Evolutionary conservation across 2,797 vertebrate species (phyloP).

Genomic region (Mycteria americana): DNA sequence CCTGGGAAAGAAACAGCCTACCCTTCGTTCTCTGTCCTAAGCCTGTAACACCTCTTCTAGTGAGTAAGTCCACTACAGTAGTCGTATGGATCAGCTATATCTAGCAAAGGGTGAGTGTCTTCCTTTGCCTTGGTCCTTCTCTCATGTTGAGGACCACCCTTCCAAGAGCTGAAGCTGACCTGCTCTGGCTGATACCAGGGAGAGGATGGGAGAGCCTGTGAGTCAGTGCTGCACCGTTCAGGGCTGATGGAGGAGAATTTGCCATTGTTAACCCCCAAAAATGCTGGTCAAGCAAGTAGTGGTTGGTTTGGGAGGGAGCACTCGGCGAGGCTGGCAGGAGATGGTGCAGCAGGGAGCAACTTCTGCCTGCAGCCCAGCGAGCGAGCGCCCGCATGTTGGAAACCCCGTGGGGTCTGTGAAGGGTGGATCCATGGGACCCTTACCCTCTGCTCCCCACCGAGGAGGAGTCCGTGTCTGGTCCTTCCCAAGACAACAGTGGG

Average conservation of each 20-base stretch:
- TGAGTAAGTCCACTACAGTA: background rate
- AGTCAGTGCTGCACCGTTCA: background rate
- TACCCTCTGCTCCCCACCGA: background rate
- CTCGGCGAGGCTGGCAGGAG: fast-evolving
- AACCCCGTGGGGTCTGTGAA: background rate
- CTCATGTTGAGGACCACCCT: background rate
- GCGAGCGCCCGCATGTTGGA: fast-evolving
- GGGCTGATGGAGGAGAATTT: background rate
- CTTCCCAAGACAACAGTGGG: fast-evolving
- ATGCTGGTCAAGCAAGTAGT: background rate
- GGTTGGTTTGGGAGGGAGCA: background rate
- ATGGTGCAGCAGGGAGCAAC: background rate
- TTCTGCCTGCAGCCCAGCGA: background rate
- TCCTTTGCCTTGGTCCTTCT: background rate
- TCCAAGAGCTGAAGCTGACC: background rate
- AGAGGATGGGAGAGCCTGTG: background rate
- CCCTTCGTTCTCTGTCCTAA: background rate
- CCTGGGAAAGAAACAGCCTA: background rate
- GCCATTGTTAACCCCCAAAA: fast-evolving
- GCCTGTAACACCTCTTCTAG: background rate
- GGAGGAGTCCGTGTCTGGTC: background rate
- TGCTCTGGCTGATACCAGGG: background rate
- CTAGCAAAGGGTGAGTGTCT: background rate
- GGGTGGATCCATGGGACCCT: background rate
- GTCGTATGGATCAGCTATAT: background rate